Evolutionary conservation across 2,113 vertebrate genomes (phyloP).

Genomic region (Pituophis catenifer): DNA sequence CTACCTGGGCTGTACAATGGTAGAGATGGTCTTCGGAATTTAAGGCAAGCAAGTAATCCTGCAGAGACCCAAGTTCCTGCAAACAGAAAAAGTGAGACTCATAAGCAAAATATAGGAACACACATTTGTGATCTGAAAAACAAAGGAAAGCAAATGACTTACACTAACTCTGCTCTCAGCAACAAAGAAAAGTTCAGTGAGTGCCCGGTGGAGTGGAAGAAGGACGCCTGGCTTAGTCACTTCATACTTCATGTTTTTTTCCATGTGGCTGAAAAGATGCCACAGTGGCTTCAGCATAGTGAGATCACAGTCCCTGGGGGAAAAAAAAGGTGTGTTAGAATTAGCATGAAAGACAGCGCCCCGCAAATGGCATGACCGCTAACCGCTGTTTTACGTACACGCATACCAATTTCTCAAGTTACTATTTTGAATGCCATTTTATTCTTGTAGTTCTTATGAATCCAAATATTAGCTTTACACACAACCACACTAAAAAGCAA

Average conservation of each 20-base stretch:
- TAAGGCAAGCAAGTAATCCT: conserved; percentile 92
- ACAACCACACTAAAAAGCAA: background rate
- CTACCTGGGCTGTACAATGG: conserved; percentile 87
- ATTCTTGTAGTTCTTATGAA: background rate
- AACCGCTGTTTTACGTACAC: too few relatives aligned
- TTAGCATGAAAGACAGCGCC: background rate
- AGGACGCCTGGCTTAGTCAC: conserved; percentile 82
- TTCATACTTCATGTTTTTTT: conserved; percentile 80
- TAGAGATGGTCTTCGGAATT: conserved; percentile 92
- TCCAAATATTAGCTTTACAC: background rate
- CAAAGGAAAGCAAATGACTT: conserved; percentile 53
- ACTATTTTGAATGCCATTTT: background rate
- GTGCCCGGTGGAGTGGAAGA: conserved; percentile 90
- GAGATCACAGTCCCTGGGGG: conserved; percentile 85
- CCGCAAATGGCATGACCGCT: background rate
- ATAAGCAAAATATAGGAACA: background rate
- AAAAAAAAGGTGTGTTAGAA: background rate
- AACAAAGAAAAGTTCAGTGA: conserved; percentile 93
- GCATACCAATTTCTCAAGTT: background rate
- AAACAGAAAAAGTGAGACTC: background rate
- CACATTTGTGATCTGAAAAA: background rate
- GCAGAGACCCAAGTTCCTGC: conserved; percentile 87
- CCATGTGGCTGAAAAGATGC: conserved; percentile 91
- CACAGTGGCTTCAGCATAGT: conserved; percentile 89
- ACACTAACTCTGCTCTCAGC: conserved; percentile 88